Base-by-base conservation (phyloP, 2,888 invertebrate species). In the Dasypolia templi region DNA sequence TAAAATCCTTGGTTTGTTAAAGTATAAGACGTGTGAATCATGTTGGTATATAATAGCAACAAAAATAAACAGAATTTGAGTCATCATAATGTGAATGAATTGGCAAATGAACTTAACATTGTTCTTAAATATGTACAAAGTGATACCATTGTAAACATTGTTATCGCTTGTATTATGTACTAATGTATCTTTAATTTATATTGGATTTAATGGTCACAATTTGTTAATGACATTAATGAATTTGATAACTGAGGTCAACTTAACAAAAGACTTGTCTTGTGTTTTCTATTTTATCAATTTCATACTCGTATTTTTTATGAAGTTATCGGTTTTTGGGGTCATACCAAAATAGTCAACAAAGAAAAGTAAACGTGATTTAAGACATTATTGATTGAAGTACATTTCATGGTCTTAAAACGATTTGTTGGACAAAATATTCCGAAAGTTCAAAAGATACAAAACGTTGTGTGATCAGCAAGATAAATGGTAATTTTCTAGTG, bases 111-210 rank as follows among this genome's bases (percentile, higher is more conserved):
- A 86, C 86, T 84, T 85, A 88, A 82, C 88, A 87, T 85, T 88
- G 84, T 81, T 76, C 72, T 67, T 81, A 84, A 81, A 76, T 75
- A 78, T 83, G 75, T 82, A 80, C 72, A 84, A 79, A 84, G 81
- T 82, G 86, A 90, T 90, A 87, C 70, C 79, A 87, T 84, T 89
- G 89, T 91, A 90, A 91, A 91, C 89, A 90, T 69, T 85, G 88
- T 89, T 91, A 92, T 91, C 91, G 42, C 29, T 59, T 58, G 22
- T 51, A 51, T 69, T 69, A 55, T 66, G 55, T 69, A 79, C 63
- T 63, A 58, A 79, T 71, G 58, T 72, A 74, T 74, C 55, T 78
- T 79, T 76, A 85, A 81, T 85, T 79, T 79, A 79, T 66, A 66
- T 76, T 70, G 51, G 66, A 77, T 81, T 83, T 75, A 76, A 72